Base-by-base conservation (phyloP, 1,140 invertebrate genomes). In the Panagrolaimus sp. region DNA sequence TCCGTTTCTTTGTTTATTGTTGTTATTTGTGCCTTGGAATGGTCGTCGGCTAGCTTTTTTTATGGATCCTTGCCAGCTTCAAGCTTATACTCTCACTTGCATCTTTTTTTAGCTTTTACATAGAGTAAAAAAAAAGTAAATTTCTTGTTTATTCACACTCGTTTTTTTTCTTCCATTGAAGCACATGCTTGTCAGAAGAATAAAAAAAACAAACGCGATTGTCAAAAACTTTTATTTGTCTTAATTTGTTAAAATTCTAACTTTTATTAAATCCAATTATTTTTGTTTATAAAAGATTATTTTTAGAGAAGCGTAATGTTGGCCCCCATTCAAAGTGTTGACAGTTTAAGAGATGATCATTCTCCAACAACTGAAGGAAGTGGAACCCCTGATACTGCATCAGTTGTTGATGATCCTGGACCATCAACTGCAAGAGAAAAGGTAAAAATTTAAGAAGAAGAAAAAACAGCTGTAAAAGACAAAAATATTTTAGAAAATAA, bases 251-350 rank as follows among this genome's bases (percentile, higher is more conserved):
- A n/a, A 58, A 58, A 58, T 26, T 26, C 17, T 26, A 52, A n/a
- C 21, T 58, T 58, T 17, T 21, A 26, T 28, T 58, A 8, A n/a
- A 21, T 58, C 28, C 15, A 14, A 58, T 21, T 17, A 0, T 28
- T 58, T 21, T 58, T 21, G 17, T 58, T 58, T 52, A 24, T 21
- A 21, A 21, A 52, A 21, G 28, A 26, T 21, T n/a, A 21, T 26
- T 58, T 58, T 58, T n/a, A 58, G 52, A 58, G 21, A 28, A 28
- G 28, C 3, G 21, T 58, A n/a, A 58, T 58, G 52, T 28, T 58
- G 10, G 52, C 52, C 14, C 28, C 52, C 21, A n/a, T 58, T 26
- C 52, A 58, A 21, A 28, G 52, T 26, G 14, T 28, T 28, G 52
- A 58, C 52, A 21, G 52, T 28, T 58, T 21, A 58, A 21, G 21